phyloP scores from a whole-genome alignment of 2,888 invertebrate species.

The Drosophila aldrichi region DNA sequence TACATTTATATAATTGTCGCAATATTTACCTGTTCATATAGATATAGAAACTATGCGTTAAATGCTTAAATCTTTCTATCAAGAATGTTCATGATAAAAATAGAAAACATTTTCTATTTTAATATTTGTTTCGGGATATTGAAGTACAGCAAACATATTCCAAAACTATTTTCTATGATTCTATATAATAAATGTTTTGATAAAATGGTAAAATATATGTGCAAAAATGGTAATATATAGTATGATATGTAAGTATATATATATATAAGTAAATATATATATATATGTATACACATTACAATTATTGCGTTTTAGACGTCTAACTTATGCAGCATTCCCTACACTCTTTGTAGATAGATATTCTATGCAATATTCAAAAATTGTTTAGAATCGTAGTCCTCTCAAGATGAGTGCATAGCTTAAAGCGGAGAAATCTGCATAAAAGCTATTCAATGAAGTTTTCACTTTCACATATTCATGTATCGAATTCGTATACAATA shows the following conservation, averaged over 20 bases:
- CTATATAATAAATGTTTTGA: background rate
- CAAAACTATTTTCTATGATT: background rate
- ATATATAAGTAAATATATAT: too few relatives aligned
- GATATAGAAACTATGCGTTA: slow-evolving; percentile 4
- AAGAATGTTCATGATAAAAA: slow-evolving; percentile 7
- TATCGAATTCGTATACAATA: background rate
- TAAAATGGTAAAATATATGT: background rate
- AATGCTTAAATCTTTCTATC: slow-evolving; percentile 4
- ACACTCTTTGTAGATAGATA: too few relatives aligned
- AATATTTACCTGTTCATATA: slow-evolving; percentile 2
- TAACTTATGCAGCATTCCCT: too few relatives aligned
- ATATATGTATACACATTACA: too few relatives aligned
- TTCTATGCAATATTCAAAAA: too few relatives aligned
- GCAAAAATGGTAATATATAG: too few relatives aligned
- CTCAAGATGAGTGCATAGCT: background rate
- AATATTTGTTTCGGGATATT: background rate
- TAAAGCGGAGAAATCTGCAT: background rate
- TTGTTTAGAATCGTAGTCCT: background rate
- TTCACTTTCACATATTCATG: background rate
- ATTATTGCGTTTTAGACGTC: too few relatives aligned
- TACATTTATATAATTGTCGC: background rate
- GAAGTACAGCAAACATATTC: background rate
- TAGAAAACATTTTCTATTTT: slow-evolving; percentile 11
- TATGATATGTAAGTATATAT: background rate
- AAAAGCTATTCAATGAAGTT: background rate